A percentile compares a stretch with the other conserved stretches of the same genome.
phyloP scores from a whole-genome alignment of 2,797 vertebrate genomes.

The Anas bahamensis region DNA sequence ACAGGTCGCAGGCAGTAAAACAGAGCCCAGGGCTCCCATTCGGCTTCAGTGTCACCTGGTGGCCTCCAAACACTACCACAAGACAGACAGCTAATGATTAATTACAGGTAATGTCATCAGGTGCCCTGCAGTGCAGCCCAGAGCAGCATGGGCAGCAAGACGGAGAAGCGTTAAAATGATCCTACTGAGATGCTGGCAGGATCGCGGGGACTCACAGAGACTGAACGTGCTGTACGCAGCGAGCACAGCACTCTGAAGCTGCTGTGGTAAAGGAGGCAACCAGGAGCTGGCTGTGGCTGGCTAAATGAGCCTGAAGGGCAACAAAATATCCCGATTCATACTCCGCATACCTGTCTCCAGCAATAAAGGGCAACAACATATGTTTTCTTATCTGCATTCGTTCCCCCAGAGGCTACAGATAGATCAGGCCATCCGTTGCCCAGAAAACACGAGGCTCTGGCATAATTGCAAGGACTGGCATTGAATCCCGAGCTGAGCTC shows the following conservation, averaged over 20 bases:
- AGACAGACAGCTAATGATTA: neutral
- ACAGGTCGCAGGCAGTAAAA: neutral
- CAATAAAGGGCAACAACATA: neutral
- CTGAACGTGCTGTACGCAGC: neutral
- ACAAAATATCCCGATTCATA: neutral
- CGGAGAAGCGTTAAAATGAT: neutral
- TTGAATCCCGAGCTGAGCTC: neutral
- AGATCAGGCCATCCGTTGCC: neutral
- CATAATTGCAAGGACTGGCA: neutral
- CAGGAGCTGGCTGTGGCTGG: neutral
- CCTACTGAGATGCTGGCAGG: neutral
- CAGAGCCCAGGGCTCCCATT: neutral
- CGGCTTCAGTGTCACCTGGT: neutral
- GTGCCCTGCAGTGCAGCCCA: neutral
- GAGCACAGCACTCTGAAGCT: neutral
- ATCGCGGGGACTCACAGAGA: accelerated
- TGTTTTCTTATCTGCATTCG: neutral
- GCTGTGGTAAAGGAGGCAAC: neutral
- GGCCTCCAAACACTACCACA: neutral
- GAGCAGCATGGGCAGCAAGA: neutral
- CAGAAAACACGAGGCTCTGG: neutral
- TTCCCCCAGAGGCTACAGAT: neutral
- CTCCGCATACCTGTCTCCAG: neutral
- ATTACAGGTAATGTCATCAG: neutral
- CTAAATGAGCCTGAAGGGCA: neutral